These are phyloP conservation scores for Drosophila nannoptera DNA, from an alignment of 1,140 invertebrate genomes.

Conservation along the genomic window DNA sequence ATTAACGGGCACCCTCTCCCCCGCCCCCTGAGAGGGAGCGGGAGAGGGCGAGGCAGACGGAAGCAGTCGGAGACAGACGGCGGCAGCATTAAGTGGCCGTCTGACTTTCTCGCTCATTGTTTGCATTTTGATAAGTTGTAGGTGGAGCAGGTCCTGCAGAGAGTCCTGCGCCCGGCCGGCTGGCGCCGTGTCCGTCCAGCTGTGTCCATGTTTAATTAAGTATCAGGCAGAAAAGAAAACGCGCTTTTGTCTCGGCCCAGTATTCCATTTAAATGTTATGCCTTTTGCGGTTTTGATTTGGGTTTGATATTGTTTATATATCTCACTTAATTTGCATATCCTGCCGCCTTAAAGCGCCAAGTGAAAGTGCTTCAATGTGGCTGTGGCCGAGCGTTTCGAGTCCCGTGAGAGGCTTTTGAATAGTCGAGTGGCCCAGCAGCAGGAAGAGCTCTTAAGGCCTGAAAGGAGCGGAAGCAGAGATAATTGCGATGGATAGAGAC, in stretches of 20 bases:
- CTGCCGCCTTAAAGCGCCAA: neutral
- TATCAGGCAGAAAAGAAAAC: slow-evolving; percentile 9
- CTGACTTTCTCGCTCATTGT: slow-evolving; percentile 33
- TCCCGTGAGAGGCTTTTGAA: too few relatives aligned
- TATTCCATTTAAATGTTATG: slow-evolving; percentile 13
- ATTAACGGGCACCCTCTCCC: slow-evolving; percentile 11
- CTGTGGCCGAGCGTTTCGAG: neutral
- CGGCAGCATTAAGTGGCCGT: slow-evolving; percentile 31
- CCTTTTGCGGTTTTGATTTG: slow-evolving; percentile 26
- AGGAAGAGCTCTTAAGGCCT: too few relatives aligned
- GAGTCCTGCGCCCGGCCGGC: neutral
- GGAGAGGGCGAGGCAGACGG: too few relatives aligned
- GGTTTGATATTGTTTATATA: slow-evolving; percentile 32
- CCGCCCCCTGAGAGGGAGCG: too few relatives aligned
- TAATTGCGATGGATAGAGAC: too few relatives aligned
- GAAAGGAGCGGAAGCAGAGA: too few relatives aligned
- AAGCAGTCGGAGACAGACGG: too few relatives aligned
- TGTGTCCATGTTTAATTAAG: slow-evolving; percentile 41
- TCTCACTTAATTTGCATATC: slow-evolving; percentile 29
- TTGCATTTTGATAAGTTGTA: slow-evolving; percentile 45
- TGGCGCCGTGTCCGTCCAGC: neutral
- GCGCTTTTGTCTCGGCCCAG: slow-evolving; percentile 17
- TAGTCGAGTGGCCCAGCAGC: too few relatives aligned
- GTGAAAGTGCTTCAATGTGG: neutral
- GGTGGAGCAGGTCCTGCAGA: neutral